Conservation (phyloP, 2,113 vertebrate genomes). For the Romanogobio albipinnatus region DNA sequence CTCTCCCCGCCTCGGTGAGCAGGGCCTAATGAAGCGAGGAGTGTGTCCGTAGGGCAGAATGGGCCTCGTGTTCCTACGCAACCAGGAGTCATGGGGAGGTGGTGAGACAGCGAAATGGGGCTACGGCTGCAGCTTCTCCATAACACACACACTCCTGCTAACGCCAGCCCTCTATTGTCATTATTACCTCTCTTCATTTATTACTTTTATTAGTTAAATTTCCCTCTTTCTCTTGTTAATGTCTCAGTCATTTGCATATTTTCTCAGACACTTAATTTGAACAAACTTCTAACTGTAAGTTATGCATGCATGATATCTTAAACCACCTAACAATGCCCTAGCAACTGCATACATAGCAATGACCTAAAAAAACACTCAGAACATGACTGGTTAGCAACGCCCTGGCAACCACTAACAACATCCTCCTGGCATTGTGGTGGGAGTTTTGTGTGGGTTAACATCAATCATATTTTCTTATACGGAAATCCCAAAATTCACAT, state of each 20-base stretch:
- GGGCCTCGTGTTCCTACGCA: conserved; percentile 68
- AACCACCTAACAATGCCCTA: neutral
- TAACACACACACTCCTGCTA: neutral
- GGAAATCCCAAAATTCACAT: neutral
- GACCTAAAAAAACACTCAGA: no score
- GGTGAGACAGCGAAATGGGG: conserved; percentile 7
- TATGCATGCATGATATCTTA: neutral
- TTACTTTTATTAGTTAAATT: neutral
- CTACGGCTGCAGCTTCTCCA: conserved; percentile 69
- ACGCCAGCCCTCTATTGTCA: neutral
- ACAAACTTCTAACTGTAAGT: neutral
- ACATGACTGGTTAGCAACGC: no score
- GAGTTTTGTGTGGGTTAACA: neutral
- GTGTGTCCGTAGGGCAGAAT: conserved; percentile 74
- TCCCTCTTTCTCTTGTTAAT: neutral
- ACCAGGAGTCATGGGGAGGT: conserved; percentile 43
- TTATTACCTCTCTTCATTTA: neutral
- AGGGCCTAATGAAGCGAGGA: conserved; percentile 77
- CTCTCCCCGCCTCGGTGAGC: conserved; percentile 73
- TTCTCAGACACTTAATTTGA: neutral
- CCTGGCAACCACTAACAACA: neutral
- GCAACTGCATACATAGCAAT: neutral
- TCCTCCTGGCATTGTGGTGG: neutral
- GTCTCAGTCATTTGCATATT: no score
- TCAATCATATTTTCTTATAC: neutral